Evolutionary conservation across 1,140 invertebrate species (phyloP), one percentile per base, ranked within the genome.

Genomic region (Doryteuthis pealeii): DNA sequence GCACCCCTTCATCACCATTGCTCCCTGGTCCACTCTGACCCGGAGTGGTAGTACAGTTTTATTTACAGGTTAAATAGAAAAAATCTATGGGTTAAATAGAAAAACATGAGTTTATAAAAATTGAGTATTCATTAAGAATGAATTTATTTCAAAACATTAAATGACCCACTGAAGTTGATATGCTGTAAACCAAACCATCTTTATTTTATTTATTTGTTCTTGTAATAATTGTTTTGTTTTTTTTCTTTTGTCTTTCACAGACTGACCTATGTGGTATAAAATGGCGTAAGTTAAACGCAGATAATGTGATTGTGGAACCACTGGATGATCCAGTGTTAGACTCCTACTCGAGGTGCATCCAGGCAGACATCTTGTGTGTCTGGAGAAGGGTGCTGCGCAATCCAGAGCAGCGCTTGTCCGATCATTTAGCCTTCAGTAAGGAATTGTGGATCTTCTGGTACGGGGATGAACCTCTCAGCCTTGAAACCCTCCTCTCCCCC

Each of bases 361-460:
- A 94, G 82, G 92, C 93, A 77, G 96, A 98, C 89, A 95, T 99
- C 84, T 91, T 99, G 75, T 97, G 96, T 91, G 96, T 98, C 80
- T 99, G 97, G 97, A 91, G 96, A 83, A 91, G 95, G 74, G 87
- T 90, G 14, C 85, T 80, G 35, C 82, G 92, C 92, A 77, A 80
- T 67, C 75, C 76, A n/a, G 81, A 86, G 58, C 78, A 78, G 35
- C 74, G 76, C 32, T 22, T 71, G 68, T 71, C 74, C 28, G 81
- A 81, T 58, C 79, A 84, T 18, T 74, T 83, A 33, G 67, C 75
- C 33, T 84, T 73, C 75, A 81, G 79, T 86, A 99, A 98, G 90
- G 96, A 99, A 89, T 91, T 99, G 22, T 99, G 97, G 97, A 94
- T 99, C 84, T 99, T 99, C 90, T 99, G 97, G 96, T 99, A 99